Base-by-base conservation (phyloP, 2,888 invertebrate species). In the Dryobotodes eremita region DNA sequence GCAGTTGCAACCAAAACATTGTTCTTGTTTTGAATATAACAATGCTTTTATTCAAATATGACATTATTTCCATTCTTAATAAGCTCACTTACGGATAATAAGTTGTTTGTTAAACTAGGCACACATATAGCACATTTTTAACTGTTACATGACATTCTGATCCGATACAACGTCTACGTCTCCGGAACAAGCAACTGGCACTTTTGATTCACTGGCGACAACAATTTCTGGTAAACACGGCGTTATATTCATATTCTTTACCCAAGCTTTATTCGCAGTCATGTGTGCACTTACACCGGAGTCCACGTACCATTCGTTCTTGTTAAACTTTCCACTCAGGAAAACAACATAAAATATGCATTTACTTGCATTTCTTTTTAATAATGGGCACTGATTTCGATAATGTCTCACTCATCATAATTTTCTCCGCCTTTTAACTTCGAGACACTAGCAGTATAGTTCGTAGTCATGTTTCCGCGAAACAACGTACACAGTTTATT, bases 221-320 rank as follows among this genome's bases (percentile, higher is more conserved):
- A 69, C 36, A 11, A 69, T 69, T 36, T 69, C 10, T 53, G 69
- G 50, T 36, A 69, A 69, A 69, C 36, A 36, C 20, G 26, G 17
- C 31, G 50, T 46, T 13, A 15, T 15, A 46, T 65, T 65, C n/a
- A 65, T 46, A 46, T 65, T 46, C n/a, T 65, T 46, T n/a, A 65
- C 4, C 46, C 65, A 65, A n/a, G 23, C 11, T 65, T 46, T 46
- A n/a, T 65, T 65, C 42, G 15, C 65, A 23, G 65, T 65, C 46
- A 65, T 65, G 15, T 65, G 62, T 36, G 62, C 62, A n/a, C 36
- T 36, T 8, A 36, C 62, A 10, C 62, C 36, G 36, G 31, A 36
- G n/a, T 65, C 65, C n/a, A 46, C 46, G 65, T 65, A 65, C 65
- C 46, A n/a, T n/a, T 65, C 65, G 23, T 42, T 65, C 46, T 46